Conservation (phyloP, 2,113 vertebrate species). For the Progne subis region DNA sequence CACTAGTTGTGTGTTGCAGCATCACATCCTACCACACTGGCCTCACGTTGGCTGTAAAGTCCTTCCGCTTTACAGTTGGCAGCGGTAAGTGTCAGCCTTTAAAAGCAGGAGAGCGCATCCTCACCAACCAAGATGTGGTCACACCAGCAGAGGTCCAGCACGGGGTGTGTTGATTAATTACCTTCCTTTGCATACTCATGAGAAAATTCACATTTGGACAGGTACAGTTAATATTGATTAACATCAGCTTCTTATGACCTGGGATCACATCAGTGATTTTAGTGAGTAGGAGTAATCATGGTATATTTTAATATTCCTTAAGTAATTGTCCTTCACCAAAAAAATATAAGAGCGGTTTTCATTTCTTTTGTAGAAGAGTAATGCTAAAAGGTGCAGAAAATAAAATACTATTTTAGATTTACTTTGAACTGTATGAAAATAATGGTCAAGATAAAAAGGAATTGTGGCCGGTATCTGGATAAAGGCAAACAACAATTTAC, state of each 20-base stretch:
- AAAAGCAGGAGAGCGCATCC: background rate
- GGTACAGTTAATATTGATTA: background rate
- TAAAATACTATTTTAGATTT: background rate
- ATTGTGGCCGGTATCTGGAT: background rate
- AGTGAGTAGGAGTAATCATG: background rate
- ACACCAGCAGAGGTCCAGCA: background rate
- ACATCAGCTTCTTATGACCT: background rate
- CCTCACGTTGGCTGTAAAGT: background rate
- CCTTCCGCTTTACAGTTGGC: background rate
- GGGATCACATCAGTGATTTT: background rate
- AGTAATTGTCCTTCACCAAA: background rate
- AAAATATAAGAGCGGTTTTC: background rate
- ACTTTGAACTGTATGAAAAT: background rate
- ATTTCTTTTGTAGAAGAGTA: background rate
- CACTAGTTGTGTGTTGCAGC: background rate
- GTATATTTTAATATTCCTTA: background rate
- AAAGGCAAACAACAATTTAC: background rate
- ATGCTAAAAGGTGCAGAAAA: background rate
- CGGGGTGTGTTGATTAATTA: background rate
- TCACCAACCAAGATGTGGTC: background rate
- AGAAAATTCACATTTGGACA: background rate
- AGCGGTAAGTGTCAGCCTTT: background rate
- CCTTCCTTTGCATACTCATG: background rate
- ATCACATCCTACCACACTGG: background rate
- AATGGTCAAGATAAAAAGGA: background rate